Percentiles rank a stretch among this genome's conserved stretches.
Conservation (phyloP, 2,797 vertebrate species). For the Falco novaeseelandiae region DNA sequence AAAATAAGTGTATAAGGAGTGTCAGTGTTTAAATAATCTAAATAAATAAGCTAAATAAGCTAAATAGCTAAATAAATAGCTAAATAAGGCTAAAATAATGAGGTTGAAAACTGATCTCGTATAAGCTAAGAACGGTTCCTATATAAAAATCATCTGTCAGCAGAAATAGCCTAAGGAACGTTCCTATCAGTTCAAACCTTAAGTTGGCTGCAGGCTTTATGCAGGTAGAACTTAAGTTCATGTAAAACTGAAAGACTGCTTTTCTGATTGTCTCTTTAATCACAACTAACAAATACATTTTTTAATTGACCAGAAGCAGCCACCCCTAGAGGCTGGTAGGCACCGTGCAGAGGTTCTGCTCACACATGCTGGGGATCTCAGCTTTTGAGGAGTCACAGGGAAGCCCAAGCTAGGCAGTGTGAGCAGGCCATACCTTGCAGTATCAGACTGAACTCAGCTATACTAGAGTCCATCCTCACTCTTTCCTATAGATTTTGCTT, state of each 20-base stretch:
- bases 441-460: neutral
- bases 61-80: too few species aligned
- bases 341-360: neutral
- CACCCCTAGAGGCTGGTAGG: neutral
- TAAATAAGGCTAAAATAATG: neutral
- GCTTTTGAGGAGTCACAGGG: neutral
- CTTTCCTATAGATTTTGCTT: neutral
- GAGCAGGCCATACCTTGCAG: neutral
- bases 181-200: neutral
- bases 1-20: neutral
- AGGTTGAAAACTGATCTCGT: neutral
- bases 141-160: neutral
- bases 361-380: neutral
- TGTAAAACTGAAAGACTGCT: neutral
- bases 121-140: neutral
- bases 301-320: neutral
- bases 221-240: neutral
- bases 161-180: neutral
- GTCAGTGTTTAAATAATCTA: neutral
- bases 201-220: neutral
- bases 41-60: too few species aligned
- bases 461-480: neutral
- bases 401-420: neutral
- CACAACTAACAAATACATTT: neutral
- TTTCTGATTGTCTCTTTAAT: neutral